Evolutionary conservation across 2,113 vertebrate species (phyloP), one percentile per base, ranked within the genome.

Genomic region (Emberiza fucata): DNA sequence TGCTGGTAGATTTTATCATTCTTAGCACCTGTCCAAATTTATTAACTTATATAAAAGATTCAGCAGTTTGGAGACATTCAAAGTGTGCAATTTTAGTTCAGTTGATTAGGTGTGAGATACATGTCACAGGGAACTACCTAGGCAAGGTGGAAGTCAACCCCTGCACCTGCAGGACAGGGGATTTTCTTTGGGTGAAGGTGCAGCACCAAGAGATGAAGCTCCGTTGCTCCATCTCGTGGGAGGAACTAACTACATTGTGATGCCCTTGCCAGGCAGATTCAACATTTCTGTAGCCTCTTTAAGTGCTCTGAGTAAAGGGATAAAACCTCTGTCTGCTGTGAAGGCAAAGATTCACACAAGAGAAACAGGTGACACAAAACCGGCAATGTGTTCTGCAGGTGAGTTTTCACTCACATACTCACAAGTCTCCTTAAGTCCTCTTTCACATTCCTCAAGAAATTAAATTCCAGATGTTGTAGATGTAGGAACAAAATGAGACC

Each of bases 181-280:
- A 18, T 54, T 95, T 92, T 45, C 35, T 68, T 80, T 44, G 60
- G 39, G 25, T 69, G 68, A 48, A 73, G 39, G 39, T 63, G 44
- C 5, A 9, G 11, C 22, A 12, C 56, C 71, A 68, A 39, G 51
- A 33, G 68, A 20, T 29, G 54, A 81, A 71, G 72, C 88, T 96
- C 88, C 1, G 2, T 53, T 94, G 85, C 92, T 96, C 94, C 95
- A 86, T 56, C 95, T 97, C 44, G 60, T 96, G 96, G 90, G 71
- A 92, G 82, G 90, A 95, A 83, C 22, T 69, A 31, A 83, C 12
- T 68, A 83, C 63, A 60, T 31, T 75, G 42, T 1, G 7, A 44
- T 39, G 17, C 39, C 14, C 27, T 90, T 54, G 19, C 54, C n/a
- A 61, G 40, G n/a, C 56, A 88, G 81, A 88, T 85, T 71, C n/a